Conservation (phyloP, 2,797 vertebrate species). For the Bovichtus diacanthus region DNA sequence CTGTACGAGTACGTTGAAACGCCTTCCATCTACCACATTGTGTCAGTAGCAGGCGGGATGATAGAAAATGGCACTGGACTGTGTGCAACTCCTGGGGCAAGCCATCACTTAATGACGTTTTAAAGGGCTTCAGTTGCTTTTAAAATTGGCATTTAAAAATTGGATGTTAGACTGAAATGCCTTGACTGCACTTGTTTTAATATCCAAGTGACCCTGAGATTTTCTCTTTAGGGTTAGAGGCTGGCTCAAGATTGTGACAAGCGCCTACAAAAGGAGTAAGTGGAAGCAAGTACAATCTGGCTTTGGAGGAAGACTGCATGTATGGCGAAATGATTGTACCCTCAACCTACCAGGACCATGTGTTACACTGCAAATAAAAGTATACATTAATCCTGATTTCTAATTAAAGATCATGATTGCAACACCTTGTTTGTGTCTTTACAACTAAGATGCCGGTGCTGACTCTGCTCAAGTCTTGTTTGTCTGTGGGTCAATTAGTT, state of each 20-base stretch:
- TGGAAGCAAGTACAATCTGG: conserved; percentile 89
- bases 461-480: background rate
- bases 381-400: background rate
- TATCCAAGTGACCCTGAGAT: conserved; percentile 5
- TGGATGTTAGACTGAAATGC: conserved; percentile 4
- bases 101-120: conserved; percentile 86
- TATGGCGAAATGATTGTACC: conserved; percentile 88
- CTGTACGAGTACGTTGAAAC: conserved; percentile 85
- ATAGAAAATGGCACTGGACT: conserved; percentile 89
- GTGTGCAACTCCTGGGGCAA: conserved; percentile 95
- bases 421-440: background rate
- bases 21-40: conserved; percentile 86
- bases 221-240: conserved; percentile 89
- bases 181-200: conserved; percentile 5
- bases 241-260: conserved; percentile 92
- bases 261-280: conserved; percentile 88
- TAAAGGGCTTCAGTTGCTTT: conserved; percentile 11
- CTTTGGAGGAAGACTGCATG: conserved; percentile 87
- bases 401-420: background rate
- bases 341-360: conserved; percentile 38
- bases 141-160: conserved; percentile 40
- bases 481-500: background rate
- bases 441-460: too few species aligned
- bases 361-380: background rate
- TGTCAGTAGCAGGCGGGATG: conserved; percentile 91